Base-by-base conservation (phyloP, 2,888 invertebrate genomes). In the Oegoconia quadripuncta region DNA sequence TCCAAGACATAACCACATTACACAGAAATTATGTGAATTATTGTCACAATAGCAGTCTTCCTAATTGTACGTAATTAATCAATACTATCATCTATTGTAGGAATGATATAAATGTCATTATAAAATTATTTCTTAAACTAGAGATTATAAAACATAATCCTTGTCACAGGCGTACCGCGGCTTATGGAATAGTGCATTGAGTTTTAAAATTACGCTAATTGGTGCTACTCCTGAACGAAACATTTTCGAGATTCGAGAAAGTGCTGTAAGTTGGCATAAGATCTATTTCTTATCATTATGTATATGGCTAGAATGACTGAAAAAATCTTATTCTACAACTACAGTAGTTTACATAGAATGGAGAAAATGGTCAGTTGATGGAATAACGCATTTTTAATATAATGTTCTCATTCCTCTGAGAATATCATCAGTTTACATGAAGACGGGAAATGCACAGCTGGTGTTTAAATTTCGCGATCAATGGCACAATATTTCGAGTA, bases 401-500 rank as follows among this genome's bases (percentile, higher is more conserved):
- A 37, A n/a, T n/a, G n/a, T n/a, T n/a, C n/a, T n/a, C n/a, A n/a
- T n/a, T n/a, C n/a, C n/a, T n/a, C n/a, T n/a, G n/a, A n/a, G n/a
- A n/a, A n/a, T n/a, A n/a, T n/a, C n/a, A n/a, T n/a, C n/a, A n/a
- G n/a, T n/a, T n/a, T n/a, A n/a, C n/a, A n/a, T n/a, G 40, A 37
- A 31, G 43, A 17, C 31, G 29, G 40, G 46, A 64, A 66, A 65
- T 65, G 63, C 65, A 59, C 50, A 47, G 48, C 55, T 57, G 54
- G 57, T 47, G 47, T 46, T 41, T 28, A 30, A 42, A 42, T 40
- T 41, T 40, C 36, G 46, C 34, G 33, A 45, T 48, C 42, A 61
- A 73, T 73, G 71, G 72, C 72, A 73, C 72, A 62, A 66, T 52
- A 55, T 58, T 59, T 59, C 53, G 66, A 66, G 64, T 67, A 58